Evolutionary conservation across 2,888 invertebrate species (phyloP), one percentile per base, ranked within the genome.

Genomic region (Phytoseiulus persimilis): DNA sequence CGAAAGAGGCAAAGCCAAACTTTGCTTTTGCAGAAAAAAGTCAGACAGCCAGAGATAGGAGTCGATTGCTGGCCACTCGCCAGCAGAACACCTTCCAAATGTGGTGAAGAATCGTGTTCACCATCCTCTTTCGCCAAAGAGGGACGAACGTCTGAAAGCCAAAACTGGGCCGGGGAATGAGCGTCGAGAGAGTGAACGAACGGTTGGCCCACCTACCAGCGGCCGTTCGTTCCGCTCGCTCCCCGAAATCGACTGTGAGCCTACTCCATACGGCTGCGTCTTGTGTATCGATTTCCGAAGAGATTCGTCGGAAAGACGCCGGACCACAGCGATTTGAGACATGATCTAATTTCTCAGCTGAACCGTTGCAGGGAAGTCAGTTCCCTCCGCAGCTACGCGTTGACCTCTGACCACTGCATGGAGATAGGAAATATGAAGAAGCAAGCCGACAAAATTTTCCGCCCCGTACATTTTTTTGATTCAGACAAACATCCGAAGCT

Each of bases 251-350:
- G 65, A 65, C 65, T 65, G 65, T 28, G 65, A 65, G 18, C 65
- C 65, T 65, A 65, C 65, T 65, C 18, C 65, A 28, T 6, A 23
- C 65, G 65, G 65, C 65, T 11, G 65, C 33, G 32, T 28, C 87
- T 87, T 45, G 45, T 31, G 87, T 33, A 87, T 87, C 87, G 87
- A 87, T 87, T 87, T 87, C 87, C 87, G 87, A 87, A 87, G 87
- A 45, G 39, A 87, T 87, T 87, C 33, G 32, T 32, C 87, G 31
- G 5, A 87, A 39, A 45, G 32, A 33, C 87, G 45, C 32, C 9
- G 45, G 33, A 87, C 87, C 87, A 32, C 87, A 87, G 39, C 65
- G 65, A 65, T 65, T 28, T 65, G 18, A 65, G 65, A 65, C 65
- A 23, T 65, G 11, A 65, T 65, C 18, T 65, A 65, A 23, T 65